These are phyloP conservation scores for Gnathochromis pfefferi DNA, from an alignment of 2,113 vertebrate species.

Conservation along the genomic window DNA sequence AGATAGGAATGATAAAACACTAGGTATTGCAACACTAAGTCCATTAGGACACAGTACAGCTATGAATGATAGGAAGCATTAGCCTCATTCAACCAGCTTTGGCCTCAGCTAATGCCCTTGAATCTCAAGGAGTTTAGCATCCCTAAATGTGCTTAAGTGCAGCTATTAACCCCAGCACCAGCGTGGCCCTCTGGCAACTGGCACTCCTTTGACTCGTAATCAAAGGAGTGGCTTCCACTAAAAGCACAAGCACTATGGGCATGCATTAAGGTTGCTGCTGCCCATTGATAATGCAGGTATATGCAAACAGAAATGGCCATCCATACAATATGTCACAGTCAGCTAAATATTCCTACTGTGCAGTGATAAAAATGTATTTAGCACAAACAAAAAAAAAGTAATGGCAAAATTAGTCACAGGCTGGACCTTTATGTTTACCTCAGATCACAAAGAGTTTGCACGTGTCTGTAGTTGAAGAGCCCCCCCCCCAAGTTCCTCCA, in stretches of 20 bases:
- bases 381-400: not conserved
- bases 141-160: conserved; percentile 41
- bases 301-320: not conserved
- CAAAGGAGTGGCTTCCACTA: not conserved
- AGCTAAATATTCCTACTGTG: not conserved
- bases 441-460: not conserved
- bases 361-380: not conserved
- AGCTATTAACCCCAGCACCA: conserved; percentile 32
- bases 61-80: conserved; percentile 33
- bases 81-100: conserved; percentile 29
- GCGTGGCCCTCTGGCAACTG: not conserved
- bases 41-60: conserved; percentile 28
- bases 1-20: not conserved
- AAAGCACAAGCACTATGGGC: not conserved
- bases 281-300: not conserved
- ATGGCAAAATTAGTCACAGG: not conserved
- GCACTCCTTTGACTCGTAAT: not conserved
- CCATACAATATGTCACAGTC: not conserved
- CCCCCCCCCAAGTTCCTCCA: not conserved
- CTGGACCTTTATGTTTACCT: not conserved
- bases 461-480: not conserved
- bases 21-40: not conserved
- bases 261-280: not conserved
- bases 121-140: conserved; percentile 11
- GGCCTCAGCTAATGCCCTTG: conserved; percentile 22